Conservation (phyloP, 2,113 vertebrate genomes). For the Podocnemis expansa region DNA sequence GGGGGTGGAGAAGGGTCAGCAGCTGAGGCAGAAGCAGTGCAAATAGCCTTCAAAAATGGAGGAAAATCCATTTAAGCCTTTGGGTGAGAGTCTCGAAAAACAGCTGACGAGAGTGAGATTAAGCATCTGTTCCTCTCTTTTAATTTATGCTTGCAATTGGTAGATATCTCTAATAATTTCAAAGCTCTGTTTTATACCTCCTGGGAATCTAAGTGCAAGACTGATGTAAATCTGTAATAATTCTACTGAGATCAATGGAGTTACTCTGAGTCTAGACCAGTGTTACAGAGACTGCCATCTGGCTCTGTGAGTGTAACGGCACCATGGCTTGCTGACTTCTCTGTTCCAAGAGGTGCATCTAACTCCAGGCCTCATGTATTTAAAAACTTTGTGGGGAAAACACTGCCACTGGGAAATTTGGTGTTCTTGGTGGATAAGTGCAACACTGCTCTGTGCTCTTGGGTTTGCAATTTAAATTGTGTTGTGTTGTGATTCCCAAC, state of each 20-base stretch:
- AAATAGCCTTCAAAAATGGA: background rate
- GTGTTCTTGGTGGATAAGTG: background rate
- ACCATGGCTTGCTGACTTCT: background rate
- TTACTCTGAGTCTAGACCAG: background rate
- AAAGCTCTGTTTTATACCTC: conserved; percentile 41
- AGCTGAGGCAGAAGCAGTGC: too few relatives aligned
- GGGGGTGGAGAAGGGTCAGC: background rate
- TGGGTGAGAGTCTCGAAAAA: background rate
- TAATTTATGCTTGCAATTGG: conserved; percentile 17
- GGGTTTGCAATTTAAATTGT: background rate
- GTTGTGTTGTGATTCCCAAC: background rate
- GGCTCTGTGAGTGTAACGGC: background rate
- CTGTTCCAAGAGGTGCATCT: background rate
- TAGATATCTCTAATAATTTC: background rate
- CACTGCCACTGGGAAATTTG: background rate
- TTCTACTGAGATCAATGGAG: background rate
- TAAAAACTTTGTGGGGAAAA: background rate
- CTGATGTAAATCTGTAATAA: conserved; percentile 12
- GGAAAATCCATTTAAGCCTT: background rate
- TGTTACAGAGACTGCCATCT: background rate
- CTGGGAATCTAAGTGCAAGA: background rate
- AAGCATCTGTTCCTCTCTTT: background rate
- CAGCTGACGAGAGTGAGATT: background rate
- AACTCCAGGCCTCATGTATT: background rate
- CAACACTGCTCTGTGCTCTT: background rate